Evolutionary conservation across 1,140 invertebrate species (phyloP), one percentile per base, ranked within the genome.

Genomic region (Drosophila malerkotliana): DNA sequence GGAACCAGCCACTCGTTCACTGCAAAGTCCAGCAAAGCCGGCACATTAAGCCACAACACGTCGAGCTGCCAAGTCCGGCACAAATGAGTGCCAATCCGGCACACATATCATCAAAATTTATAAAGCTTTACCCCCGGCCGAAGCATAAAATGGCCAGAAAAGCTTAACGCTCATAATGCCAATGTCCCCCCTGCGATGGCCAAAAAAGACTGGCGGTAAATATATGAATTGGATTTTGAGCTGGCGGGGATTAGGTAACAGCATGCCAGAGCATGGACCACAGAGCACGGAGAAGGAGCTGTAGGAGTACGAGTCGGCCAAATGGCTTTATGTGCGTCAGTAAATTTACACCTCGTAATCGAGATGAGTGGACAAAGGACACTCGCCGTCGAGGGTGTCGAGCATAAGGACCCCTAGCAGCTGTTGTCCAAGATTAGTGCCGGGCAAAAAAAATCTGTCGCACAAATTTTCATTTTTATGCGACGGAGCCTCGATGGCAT

Each of bases 331-430:
- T 88, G 83, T 83, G 83, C 79, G 73, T 79, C 79, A 82, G 72
- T 88, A 88, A 88, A 88, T 88, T 88, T 88, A 88, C 83, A 88
- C 83, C 83, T 88, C 79, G 83, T 88, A 88, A 88, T 88, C 83
- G 83, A 88, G 82, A 87, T 88, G 82, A 87, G 82, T 87, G 82
- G 75, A 71, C 77, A 72, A 51, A 47, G 44, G 56, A 77, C 44
- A 71, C 61, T 68, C 39, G 62, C 21, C 8, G 62, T 12, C 8
- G 49, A 54, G 58, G 28, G 45, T 28, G 26, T 28, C 26, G 26
- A 28, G 26, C 10, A 44, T 39, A 63, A 62, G 30, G 68, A 66
- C 55, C 54, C 61, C 37, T 64, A 80, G 74, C 81, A 85, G 77
- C 82, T 85, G 82, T 74, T 81, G 78, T 41, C 78, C 72, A 81